Conservation (phyloP, 1,140 invertebrate genomes). For the Dolichoris vasculosae region DNA sequence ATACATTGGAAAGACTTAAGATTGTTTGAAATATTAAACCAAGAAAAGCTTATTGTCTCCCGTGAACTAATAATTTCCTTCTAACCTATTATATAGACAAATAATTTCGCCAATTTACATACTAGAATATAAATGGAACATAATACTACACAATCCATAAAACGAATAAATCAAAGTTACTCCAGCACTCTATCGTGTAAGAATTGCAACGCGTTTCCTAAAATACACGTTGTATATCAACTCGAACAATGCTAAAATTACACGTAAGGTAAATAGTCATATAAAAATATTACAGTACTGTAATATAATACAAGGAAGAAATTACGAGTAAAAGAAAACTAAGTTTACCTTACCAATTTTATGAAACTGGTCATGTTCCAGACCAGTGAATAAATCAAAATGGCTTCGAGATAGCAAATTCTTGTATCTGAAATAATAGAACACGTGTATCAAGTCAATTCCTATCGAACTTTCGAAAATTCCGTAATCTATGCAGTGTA, state of each 20-base stretch:
- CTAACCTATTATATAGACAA: neutral
- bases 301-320: neutral
- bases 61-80: neutral
- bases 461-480: neutral
- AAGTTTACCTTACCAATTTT: neutral
- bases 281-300: neutral
- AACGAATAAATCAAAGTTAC: neutral
- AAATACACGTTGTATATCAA: neutral
- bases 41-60: neutral
- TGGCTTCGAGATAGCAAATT: neutral
- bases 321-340: neutral
- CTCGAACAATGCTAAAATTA: neutral
- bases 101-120: neutral
- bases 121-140: neutral
- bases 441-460: neutral
- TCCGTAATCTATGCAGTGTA: neutral
- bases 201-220: neutral
- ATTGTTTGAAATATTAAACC: neutral
- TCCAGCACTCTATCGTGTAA: neutral
- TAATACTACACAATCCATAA: neutral
- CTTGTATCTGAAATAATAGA: conserved; percentile 7
- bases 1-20: neutral
- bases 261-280: neutral
- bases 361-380: neutral
- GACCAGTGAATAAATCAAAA: conserved; percentile 5